Conservation (phyloP, 35 echinoderm and acorn worm species). For the Apostichopus parvimensis region DNA sequence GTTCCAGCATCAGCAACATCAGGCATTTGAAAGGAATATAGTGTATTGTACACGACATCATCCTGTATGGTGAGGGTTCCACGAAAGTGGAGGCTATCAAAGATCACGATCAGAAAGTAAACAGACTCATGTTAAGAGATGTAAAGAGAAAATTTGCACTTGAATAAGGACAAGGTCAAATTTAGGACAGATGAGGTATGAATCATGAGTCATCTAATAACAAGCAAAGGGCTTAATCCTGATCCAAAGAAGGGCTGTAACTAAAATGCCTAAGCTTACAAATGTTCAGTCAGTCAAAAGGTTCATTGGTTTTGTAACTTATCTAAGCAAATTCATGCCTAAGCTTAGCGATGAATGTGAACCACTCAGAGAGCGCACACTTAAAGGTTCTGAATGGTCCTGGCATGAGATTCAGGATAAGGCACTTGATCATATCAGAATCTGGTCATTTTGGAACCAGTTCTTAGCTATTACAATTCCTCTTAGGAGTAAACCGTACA, state of each 20-base stretch:
- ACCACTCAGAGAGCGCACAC: slow-evolving; percentile 50
- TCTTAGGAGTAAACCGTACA: slow-evolving; percentile 35
- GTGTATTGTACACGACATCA: slow-evolving; percentile 50
- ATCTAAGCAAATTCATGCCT: slow-evolving; percentile 69
- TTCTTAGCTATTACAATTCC: slow-evolving; percentile 66
- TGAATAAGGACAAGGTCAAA: slow-evolving; percentile 71
- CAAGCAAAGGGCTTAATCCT: slow-evolving; percentile 55
- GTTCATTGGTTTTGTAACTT: slow-evolving; percentile 74
- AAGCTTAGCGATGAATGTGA: slow-evolving; percentile 37
- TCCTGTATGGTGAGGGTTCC: slow-evolving; percentile 68
- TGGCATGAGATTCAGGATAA: slow-evolving; percentile 68
- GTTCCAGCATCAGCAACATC: slow-evolving; percentile 60
- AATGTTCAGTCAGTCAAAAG: slow-evolving; percentile 63
- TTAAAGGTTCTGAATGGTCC: slow-evolving; percentile 58
- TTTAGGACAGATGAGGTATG: slow-evolving; percentile 52
- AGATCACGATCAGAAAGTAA: slow-evolving; percentile 69
- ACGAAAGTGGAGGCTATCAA: slow-evolving; percentile 57
- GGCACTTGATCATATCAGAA: slow-evolving; percentile 32
- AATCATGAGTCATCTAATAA: slow-evolving; percentile 58
- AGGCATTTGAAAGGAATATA: slow-evolving; percentile 14
- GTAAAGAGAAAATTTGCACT: slow-evolving; percentile 48
- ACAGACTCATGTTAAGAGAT: slow-evolving; percentile 51
- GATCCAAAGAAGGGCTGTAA: slow-evolving; percentile 62
- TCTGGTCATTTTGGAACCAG: slow-evolving; percentile 57
- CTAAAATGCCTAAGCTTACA: slow-evolving; percentile 51